phyloP scores from a whole-genome alignment of 2,113 vertebrate species.

The Neodontobutis hainanensis region DNA sequence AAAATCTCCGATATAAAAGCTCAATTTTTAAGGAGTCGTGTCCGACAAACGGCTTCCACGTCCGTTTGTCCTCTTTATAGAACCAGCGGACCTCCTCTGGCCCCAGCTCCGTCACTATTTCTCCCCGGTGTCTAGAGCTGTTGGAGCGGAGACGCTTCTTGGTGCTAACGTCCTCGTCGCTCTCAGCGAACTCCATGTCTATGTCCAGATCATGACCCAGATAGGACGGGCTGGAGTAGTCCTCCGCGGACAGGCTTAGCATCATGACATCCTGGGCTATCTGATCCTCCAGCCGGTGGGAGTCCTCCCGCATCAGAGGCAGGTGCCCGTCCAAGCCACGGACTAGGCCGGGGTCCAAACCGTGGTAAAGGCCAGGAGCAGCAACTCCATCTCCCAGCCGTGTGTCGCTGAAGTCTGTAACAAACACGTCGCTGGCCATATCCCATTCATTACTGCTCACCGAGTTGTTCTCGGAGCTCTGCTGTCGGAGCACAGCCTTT shows the following conservation, averaged over 20 bases:
- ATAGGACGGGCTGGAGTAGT: conserved; percentile 50
- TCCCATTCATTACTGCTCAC: conserved; percentile 78
- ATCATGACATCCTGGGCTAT: conserved; percentile 65
- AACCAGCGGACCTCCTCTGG: conserved; percentile 97
- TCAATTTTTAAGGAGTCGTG: conserved; percentile 96
- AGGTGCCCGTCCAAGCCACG: conserved; percentile 60
- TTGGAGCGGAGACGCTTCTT: conserved; percentile 82
- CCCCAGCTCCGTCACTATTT: conserved; percentile 91
- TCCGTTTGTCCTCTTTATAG: conserved; percentile 91
- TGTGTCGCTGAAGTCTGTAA: conserved; percentile 73
- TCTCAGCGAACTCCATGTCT: conserved; percentile 67
- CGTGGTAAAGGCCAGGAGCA: conserved; percentile 21
- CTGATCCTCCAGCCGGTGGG: conserved; percentile 27
- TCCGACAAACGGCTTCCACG: conserved; percentile 94
- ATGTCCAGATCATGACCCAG: conserved; percentile 66
- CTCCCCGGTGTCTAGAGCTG: conserved; percentile 84
- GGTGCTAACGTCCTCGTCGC: conserved; percentile 69
- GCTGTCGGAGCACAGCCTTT: conserved; percentile 43
- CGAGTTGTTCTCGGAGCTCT: conserved; percentile 71
- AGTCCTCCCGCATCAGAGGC: conserved; percentile 60
- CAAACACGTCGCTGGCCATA: conserved; percentile 75
- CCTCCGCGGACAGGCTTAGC: conserved; percentile 67
- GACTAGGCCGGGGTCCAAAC: too few species aligned
- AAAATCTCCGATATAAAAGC: conserved; percentile 80
- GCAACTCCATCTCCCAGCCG: conserved; percentile 45